Percentiles rank a stretch among this genome's conserved stretches.
Conservation (phyloP, 2,113 vertebrate genomes). For the Gadus macrocephalus region DNA sequence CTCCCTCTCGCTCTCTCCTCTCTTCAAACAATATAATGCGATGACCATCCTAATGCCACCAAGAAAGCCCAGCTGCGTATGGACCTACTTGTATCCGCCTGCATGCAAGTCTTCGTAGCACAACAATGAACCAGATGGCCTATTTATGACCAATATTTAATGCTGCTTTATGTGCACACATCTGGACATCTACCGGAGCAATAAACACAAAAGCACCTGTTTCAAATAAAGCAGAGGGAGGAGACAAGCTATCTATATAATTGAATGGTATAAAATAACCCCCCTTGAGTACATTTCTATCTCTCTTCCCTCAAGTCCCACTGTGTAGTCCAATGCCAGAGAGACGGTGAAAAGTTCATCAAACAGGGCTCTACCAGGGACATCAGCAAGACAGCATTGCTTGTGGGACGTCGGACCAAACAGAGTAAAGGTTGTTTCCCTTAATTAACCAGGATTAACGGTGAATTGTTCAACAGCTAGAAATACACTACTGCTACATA, state of each 20-base stretch:
- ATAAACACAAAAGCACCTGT: too few species aligned
- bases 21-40: slow-evolving; percentile 46
- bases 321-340: slow-evolving; percentile 32
- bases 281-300: slow-evolving; percentile 51
- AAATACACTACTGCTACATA: not conserved
- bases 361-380: slow-evolving; percentile 35
- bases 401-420: slow-evolving; percentile 5
- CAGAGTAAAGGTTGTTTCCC: not conserved
- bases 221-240: too few species aligned
- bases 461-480: not conserved
- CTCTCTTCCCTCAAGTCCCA: slow-evolving; percentile 36
- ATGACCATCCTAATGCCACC: slow-evolving; percentile 42
- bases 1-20: slow-evolving; percentile 26
- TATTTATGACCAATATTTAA: too few species aligned
- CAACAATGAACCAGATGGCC: slow-evolving; percentile 3
- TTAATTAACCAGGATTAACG: not conserved
- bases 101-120: slow-evolving; percentile 12
- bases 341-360: slow-evolving; percentile 55
- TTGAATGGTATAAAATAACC: slow-evolving; percentile 34
- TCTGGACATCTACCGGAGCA: too few species aligned
- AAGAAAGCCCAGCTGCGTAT: slow-evolving; percentile 51
- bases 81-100: slow-evolving; percentile 32
- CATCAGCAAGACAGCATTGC: not conserved
- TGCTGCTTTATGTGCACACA: too few species aligned
- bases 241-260: too few species aligned